A percentile compares a stretch with the other conserved stretches of the same genome.
These are phyloP conservation scores for Drosophila pseudotakahashii DNA, from an alignment of 2,888 invertebrate species.

Conservation along the genomic window DNA sequence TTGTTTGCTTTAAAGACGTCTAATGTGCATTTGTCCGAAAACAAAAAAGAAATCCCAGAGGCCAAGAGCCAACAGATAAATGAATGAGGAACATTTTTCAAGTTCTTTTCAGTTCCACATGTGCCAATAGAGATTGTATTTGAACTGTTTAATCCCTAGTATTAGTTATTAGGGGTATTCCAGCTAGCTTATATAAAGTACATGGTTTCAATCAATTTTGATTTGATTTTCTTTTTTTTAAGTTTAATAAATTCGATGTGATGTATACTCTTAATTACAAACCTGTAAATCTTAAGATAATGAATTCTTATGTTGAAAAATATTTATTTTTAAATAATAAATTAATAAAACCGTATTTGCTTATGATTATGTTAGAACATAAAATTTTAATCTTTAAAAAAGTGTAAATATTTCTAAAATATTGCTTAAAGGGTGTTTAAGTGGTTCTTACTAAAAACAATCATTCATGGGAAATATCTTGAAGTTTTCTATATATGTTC, in stretches of 20 bases:
- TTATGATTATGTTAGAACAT: too few relatives aligned
- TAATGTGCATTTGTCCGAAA: constrained; percentile 56
- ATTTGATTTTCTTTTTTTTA: neutral
- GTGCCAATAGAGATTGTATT: constrained; percentile 26
- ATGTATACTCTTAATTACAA: too few relatives aligned
- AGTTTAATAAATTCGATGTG: too few relatives aligned
- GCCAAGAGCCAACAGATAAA: constrained; percentile 40
- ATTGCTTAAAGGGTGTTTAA: too few relatives aligned
- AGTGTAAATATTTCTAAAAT: too few relatives aligned
- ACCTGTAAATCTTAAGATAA: too few relatives aligned
- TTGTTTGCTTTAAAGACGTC: constrained; percentile 70
- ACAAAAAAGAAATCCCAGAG: constrained; percentile 21
- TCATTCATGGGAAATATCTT: too few relatives aligned
- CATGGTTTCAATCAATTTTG: neutral
- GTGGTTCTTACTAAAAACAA: too few relatives aligned
- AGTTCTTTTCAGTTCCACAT: constrained; percentile 44
- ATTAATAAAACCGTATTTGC: too few relatives aligned
- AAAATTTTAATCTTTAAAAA: too few relatives aligned
- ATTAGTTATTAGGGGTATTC: constrained; percentile 8
- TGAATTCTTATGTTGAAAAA: too few relatives aligned
- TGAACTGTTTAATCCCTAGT: constrained; percentile 16
- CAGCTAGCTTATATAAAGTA: neutral
- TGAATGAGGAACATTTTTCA: constrained; percentile 61
- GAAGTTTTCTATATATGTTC: neutral
- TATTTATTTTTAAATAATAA: too few relatives aligned